phyloP scores from a whole-genome alignment of 2,888 invertebrate genomes.

The Dicyrtomina minuta region DNA sequence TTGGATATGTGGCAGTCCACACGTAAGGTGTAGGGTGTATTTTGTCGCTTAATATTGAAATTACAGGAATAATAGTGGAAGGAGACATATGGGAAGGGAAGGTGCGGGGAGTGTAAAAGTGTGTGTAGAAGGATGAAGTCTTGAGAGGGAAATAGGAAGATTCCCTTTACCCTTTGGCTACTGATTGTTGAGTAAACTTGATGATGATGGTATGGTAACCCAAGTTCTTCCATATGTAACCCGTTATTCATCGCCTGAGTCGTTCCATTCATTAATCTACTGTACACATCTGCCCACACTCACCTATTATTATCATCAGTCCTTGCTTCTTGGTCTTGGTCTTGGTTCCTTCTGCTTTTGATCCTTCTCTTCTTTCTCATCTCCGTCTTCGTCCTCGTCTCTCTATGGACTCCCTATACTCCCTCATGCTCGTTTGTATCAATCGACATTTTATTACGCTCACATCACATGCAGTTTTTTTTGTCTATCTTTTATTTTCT shows the following conservation, averaged over 20 bases:
- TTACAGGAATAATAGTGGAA: too few relatives aligned
- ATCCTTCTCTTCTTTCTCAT: background rate
- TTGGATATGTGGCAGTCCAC: too few relatives aligned
- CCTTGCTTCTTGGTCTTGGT: too few relatives aligned
- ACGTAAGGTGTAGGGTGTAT: too few relatives aligned
- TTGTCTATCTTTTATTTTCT: background rate
- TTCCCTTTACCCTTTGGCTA: constrained; percentile 19
- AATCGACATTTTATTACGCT: constrained; percentile 15
- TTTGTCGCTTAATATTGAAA: too few relatives aligned
- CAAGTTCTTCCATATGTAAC: constrained; percentile 24
- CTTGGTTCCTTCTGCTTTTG: background rate
- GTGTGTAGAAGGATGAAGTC: background rate
- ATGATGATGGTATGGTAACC: background rate
- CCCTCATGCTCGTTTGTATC: constrained; percentile 15
- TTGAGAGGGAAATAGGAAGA: background rate
- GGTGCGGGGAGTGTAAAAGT: constrained; percentile 4
- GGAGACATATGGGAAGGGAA: background rate
- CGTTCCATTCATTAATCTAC: constrained; percentile 31
- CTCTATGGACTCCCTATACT: background rate
- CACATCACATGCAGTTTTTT: background rate
- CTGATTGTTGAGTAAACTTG: constrained; percentile 10
- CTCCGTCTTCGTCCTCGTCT: background rate
- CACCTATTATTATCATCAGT: constrained; percentile 18
- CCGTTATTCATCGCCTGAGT: constrained; percentile 31
- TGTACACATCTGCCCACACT: constrained; percentile 20